phyloP scores from a whole-genome alignment of 1,140 invertebrate species.

The Drosophila pandora region DNA sequence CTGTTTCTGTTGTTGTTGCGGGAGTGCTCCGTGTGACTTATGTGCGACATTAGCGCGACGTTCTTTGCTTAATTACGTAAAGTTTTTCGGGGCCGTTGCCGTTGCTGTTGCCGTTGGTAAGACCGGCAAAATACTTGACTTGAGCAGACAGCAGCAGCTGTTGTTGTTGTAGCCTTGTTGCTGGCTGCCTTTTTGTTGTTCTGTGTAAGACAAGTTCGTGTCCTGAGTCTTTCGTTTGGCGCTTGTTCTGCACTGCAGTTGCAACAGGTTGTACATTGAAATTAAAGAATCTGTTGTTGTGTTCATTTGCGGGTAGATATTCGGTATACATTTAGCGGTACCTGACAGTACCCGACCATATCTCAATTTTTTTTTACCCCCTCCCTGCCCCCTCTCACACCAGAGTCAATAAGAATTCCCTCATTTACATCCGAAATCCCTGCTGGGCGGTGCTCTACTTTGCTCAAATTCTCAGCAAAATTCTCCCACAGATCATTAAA shows the following conservation, averaged over 20 bases:
- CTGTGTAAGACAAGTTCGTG: conserved; percentile 77
- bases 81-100: conserved; percentile 55
- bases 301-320: conserved; percentile 60
- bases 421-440: conserved; percentile 31
- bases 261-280: conserved; percentile 66
- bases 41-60: conserved; percentile 80
- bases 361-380: conserved; percentile 32
- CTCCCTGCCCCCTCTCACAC: neutral
- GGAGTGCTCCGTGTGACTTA: conserved; percentile 75
- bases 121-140: conserved; percentile 13
- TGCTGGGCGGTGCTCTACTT: conserved; percentile 32
- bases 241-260: conserved; percentile 49
- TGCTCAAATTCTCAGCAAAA: conserved; percentile 19
- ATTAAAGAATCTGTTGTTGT: conserved; percentile 68
- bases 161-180: conserved; percentile 14
- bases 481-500: conserved; percentile 39
- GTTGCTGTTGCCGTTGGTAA: neutral
- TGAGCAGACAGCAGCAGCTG: neutral
- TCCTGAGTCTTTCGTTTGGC: conserved; percentile 73
- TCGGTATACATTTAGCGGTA: conserved; percentile 40
- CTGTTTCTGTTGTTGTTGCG: conserved; percentile 17
- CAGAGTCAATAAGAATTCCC: conserved; percentile 13
- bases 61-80: conserved; percentile 82
- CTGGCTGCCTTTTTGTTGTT: conserved; percentile 50
- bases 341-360: conserved; percentile 29